Evolutionary conservation across 2,797 vertebrate species (phyloP).

Genomic region (Sylvia borin): DNA sequence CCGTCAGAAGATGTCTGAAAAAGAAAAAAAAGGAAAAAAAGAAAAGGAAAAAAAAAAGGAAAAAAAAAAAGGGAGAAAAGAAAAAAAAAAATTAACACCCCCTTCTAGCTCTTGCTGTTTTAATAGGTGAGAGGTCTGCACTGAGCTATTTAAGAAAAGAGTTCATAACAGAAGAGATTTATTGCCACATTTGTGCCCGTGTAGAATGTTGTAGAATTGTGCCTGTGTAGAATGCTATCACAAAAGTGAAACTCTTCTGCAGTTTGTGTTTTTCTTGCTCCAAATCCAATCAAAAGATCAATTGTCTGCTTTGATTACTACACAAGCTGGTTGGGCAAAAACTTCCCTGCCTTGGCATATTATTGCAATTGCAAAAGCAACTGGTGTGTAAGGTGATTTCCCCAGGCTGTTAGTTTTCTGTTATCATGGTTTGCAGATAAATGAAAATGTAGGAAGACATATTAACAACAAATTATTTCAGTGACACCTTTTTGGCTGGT

Average conservation of each 20-base stretch:
- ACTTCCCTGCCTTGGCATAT: not conserved
- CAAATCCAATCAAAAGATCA: not conserved
- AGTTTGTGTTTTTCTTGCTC: not conserved
- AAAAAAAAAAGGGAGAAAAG: no score
- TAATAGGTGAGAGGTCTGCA: not conserved
- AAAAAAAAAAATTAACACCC: accelerated
- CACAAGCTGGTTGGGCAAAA: not conserved
- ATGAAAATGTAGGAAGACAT: not conserved
- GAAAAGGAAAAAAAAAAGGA: no score
- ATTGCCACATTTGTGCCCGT: not conserved
- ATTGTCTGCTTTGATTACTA: not conserved
- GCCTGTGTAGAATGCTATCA: not conserved
- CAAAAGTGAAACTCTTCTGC: not conserved
- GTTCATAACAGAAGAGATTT: not conserved
- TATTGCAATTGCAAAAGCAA: not conserved
- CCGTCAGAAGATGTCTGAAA: not conserved
- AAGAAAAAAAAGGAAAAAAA: not conserved
- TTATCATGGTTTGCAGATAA: not conserved
- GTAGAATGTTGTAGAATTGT: not conserved
- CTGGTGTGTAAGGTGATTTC: not conserved
- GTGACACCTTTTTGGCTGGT: not conserved
- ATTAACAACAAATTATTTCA: not conserved
- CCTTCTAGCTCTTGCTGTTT: not conserved
- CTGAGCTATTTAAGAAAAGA: not conserved
- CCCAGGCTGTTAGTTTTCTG: not conserved